A percentile compares a stretch with the other conserved stretches of the same genome.
Evolutionary conservation across 2,113 vertebrate genomes (phyloP).

Genomic region (Trichechus manatus): DNA sequence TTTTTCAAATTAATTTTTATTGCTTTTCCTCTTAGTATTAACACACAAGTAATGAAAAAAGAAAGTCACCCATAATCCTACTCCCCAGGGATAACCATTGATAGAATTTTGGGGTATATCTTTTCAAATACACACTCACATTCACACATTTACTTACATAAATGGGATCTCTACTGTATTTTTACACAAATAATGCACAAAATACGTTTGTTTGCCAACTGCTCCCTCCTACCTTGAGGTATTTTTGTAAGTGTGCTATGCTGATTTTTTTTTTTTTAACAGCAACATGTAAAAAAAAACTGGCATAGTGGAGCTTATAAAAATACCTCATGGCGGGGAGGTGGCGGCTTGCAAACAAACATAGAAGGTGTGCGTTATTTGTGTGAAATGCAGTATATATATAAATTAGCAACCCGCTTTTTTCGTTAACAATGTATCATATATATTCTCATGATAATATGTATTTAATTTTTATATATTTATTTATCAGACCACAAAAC

Average conservation of each 20-base stretch:
- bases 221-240: no score
- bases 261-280: no score
- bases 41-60: slow-evolving; percentile 40
- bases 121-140: background rate
- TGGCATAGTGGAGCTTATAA: no score
- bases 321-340: no score
- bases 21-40: slow-evolving; percentile 18
- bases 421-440: background rate
- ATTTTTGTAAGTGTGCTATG: no score
- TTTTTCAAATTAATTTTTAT: background rate
- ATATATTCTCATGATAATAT: background rate
- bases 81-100: background rate
- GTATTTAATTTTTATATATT: slow-evolving; percentile 2
- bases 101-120: background rate
- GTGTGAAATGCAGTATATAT: no score
- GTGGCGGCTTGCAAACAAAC: no score
- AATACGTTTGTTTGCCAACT: no score
- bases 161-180: background rate
- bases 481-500: slow-evolving; percentile 41
- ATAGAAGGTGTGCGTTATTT: no score
- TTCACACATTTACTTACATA: background rate
- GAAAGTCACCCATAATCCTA: background rate
- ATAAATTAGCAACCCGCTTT: background rate
- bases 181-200: no score
- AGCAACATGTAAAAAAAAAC: no score